Evolutionary conservation across 2,113 vertebrate genomes (phyloP).

Genomic region (Scatophagus argus): DNA sequence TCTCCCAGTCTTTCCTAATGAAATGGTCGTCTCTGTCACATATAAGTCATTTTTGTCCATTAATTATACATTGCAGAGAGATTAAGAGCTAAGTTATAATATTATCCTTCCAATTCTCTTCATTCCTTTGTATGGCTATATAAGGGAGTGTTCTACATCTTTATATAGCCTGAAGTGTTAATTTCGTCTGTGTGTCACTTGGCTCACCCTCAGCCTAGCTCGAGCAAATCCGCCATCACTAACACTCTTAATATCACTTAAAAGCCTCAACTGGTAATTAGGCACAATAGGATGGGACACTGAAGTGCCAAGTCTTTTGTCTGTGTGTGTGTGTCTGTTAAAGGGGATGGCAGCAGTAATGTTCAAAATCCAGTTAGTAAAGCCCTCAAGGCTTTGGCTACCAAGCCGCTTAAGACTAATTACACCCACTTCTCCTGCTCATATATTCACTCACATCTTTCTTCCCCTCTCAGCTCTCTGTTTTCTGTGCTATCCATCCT

Average conservation of each 20-base stretch:
- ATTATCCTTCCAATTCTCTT: background rate
- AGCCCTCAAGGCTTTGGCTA: conserved; percentile 33
- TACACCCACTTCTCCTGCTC: conserved; percentile 50
- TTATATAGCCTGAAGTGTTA: background rate
- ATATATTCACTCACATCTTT: conserved; percentile 32
- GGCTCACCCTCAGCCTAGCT: conserved; percentile 11
- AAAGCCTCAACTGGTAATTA: conserved; percentile 46
- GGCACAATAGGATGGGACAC: conserved; percentile 34
- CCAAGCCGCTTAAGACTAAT: conserved; percentile 51
- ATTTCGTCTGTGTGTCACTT: conserved; percentile 31
- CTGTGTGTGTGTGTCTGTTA: background rate
- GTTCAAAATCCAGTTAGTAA: conserved; percentile 52
- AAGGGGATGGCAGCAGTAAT: conserved; percentile 25
- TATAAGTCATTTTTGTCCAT: background rate
- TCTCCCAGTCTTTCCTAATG: background rate
- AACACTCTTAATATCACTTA: conserved; percentile 39
- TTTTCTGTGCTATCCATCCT: background rate
- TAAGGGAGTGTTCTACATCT: background rate
- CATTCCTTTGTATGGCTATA: background rate
- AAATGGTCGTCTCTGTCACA: background rate
- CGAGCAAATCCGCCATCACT: conserved; percentile 43
- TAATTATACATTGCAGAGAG: background rate
- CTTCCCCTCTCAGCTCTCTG: conserved; percentile 6
- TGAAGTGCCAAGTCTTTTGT: conserved; percentile 33
- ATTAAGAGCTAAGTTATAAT: background rate